A percentile compares a stretch with the other conserved stretches of the same genome.
Conservation (phyloP, 2,888 invertebrate species). For the Ischnus inquisitorius region DNA sequence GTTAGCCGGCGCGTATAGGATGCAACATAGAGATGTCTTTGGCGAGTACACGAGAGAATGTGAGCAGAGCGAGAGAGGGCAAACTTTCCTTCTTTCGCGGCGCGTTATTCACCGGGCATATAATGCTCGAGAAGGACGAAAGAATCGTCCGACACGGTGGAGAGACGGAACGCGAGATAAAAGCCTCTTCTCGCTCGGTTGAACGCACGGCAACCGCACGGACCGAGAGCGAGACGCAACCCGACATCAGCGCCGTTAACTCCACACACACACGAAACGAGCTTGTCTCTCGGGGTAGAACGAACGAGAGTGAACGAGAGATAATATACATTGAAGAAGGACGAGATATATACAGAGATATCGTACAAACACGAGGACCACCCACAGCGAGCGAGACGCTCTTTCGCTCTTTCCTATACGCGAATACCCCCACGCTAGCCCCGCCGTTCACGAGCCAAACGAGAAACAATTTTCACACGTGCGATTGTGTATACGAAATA, state of each 20-base stretch:
- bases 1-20: background rate
- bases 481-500: slow-evolving; percentile 70
- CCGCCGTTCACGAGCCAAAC: slow-evolving; percentile 28
- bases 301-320: slow-evolving; percentile 62
- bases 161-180: slow-evolving; percentile 60
- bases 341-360: slow-evolving; percentile 71
- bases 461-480: slow-evolving; percentile 75
- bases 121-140: slow-evolving; percentile 38
- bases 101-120: slow-evolving; percentile 20
- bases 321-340: slow-evolving; percentile 54
- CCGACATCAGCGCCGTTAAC: slow-evolving; percentile 18
- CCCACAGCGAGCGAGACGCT: slow-evolving; percentile 76
- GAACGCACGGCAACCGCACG: background rate
- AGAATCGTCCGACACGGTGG: slow-evolving; percentile 19
- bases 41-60: slow-evolving; percentile 14
- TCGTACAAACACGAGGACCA: slow-evolving; percentile 79
- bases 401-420: slow-evolving; percentile 64
- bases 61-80: slow-evolving; percentile 31
- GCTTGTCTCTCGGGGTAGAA: slow-evolving; percentile 54
- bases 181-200: slow-evolving; percentile 42
- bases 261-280: slow-evolving; percentile 42
- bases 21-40: background rate
- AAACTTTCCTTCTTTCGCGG: slow-evolving; percentile 7
- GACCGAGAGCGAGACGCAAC: slow-evolving; percentile 14
- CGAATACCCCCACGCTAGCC: slow-evolving; percentile 22